Conservation (phyloP, 2,113 vertebrate genomes). For the Vulpes vulpes region DNA sequence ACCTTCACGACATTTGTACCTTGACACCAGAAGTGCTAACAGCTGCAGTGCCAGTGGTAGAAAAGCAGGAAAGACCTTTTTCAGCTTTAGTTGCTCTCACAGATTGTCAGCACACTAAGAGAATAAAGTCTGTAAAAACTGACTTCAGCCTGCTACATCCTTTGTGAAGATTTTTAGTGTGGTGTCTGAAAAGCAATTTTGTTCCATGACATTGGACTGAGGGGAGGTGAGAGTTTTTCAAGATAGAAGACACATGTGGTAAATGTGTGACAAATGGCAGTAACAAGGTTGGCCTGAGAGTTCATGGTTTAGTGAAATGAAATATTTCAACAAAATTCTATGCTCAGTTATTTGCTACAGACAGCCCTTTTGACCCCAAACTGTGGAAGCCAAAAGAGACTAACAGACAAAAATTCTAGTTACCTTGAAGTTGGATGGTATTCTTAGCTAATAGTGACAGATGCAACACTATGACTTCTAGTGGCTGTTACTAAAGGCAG, state of each 20-base stretch:
- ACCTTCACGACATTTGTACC: constrained; percentile 51
- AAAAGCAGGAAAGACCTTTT: not conserved
- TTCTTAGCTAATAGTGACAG: constrained; percentile 73
- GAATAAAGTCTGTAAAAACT: constrained; percentile 25
- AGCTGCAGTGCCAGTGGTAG: constrained; percentile 24
- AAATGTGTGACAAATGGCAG: constrained; percentile 40
- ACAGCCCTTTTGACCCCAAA: not conserved
- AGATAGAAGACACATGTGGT: not conserved
- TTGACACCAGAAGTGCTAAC: constrained; percentile 40
- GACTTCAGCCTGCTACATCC: not conserved
- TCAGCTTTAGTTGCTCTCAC: not conserved
- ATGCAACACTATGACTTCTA: constrained; percentile 27
- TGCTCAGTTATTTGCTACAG: not conserved
- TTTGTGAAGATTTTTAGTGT: not conserved
- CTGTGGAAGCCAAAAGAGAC: constrained; percentile 46
- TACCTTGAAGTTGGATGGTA: constrained; percentile 54
- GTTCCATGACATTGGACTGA: constrained; percentile 14
- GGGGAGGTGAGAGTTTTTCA: not conserved
- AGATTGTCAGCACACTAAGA: not conserved
- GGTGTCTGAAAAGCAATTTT: not conserved
- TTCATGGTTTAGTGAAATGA: constrained; percentile 61
- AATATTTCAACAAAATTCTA: constrained; percentile 13
- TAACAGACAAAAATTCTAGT: constrained; percentile 44
- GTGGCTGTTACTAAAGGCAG: not conserved
- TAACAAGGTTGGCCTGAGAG: constrained; percentile 61